Conservation (phyloP, 2,113 vertebrate species). For the Puma concolor region DNA sequence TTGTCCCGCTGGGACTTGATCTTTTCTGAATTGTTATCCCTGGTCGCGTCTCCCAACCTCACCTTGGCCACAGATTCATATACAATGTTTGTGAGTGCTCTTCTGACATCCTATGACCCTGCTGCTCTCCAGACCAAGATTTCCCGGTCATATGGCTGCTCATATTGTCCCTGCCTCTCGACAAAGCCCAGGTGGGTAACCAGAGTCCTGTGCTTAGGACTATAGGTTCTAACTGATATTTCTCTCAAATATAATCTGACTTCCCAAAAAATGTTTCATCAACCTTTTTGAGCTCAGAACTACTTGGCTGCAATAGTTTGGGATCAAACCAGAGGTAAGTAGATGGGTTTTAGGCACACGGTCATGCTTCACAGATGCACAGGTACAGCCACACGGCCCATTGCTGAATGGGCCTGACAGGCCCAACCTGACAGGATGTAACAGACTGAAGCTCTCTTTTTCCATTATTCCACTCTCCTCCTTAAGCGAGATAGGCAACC, state of each 20-base stretch:
- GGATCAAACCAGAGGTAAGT: neutral
- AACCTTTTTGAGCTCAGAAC: neutral
- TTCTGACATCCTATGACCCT: neutral
- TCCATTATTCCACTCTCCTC: too few species aligned
- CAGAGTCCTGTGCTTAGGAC: neutral
- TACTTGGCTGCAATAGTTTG: neutral
- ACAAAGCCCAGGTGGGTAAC: neutral
- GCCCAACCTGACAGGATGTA: neutral
- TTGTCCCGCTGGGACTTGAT: neutral
- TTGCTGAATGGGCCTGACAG: neutral
- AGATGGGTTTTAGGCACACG: neutral
- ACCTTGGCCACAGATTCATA: neutral
- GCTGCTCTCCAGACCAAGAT: neutral
- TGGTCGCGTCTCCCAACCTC: neutral
- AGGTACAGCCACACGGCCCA: too few species aligned
- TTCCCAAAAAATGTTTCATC: neutral
- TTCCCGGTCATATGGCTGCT: neutral
- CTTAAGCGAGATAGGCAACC: too few species aligned
- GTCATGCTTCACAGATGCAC: neutral
- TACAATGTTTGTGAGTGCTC: neutral
- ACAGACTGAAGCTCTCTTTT: neutral
- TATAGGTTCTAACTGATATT: neutral
- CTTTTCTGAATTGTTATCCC: neutral
- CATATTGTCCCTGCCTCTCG: neutral
- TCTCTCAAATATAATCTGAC: neutral